Evolutionary conservation across 1,140 invertebrate species (phyloP).

Genomic region (Monochamus saltuarius): DNA sequence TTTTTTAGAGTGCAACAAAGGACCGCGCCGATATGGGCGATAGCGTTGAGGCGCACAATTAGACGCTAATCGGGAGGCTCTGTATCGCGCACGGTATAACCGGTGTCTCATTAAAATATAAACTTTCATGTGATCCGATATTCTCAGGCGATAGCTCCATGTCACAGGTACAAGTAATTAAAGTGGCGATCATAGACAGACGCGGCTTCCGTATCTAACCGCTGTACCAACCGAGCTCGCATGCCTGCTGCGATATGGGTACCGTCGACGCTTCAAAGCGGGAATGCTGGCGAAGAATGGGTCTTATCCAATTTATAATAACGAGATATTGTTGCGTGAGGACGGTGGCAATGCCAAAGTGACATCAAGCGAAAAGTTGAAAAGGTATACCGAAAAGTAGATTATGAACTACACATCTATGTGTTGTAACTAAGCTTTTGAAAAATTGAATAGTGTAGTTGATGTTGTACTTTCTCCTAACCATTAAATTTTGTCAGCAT

Average conservation of each 20-base stretch:
- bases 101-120: constrained; percentile 34
- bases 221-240: neutral
- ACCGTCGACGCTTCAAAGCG: neutral
- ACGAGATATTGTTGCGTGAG: neutral
- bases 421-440: neutral
- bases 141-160: constrained; percentile 31
- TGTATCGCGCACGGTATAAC: too few relatives aligned
- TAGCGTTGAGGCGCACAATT: too few relatives aligned
- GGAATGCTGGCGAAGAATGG: neutral
- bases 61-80: too few relatives aligned
- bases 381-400: neutral
- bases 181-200: constrained; percentile 19
- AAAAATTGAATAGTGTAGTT: too few relatives aligned
- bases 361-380: neutral
- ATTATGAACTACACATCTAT: neutral
- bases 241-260: constrained; percentile 6
- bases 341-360: neutral
- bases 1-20: too few relatives aligned
- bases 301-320: neutral
- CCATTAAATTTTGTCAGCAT: too few relatives aligned
- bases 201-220: constrained; percentile 17
- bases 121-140: constrained; percentile 36
- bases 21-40: too few relatives aligned
- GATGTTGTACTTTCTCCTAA: too few relatives aligned
- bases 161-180: constrained; percentile 31